phyloP scores from a whole-genome alignment of 2,888 invertebrate species.

The Drosophila pseudotakahashii region DNA sequence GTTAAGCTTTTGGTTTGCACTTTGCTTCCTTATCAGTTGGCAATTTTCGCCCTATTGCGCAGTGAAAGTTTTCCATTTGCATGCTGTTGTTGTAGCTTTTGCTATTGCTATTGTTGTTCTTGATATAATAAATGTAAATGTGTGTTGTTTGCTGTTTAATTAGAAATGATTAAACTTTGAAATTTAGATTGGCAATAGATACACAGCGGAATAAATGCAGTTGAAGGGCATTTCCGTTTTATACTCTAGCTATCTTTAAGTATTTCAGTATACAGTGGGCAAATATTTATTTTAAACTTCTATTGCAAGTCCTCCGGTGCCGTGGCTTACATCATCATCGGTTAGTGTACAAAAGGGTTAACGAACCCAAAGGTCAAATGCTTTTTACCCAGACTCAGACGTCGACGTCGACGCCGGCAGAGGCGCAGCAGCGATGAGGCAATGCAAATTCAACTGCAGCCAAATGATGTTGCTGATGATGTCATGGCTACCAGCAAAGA shows the following conservation, averaged over 20 bases:
- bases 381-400: constrained; percentile 48
- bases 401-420: constrained; percentile 18
- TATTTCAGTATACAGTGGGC: background rate
- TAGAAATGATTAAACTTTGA: constrained; percentile 16
- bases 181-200: background rate
- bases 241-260: background rate
- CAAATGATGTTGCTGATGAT: constrained; percentile 54
- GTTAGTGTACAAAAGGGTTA: constrained; percentile 45
- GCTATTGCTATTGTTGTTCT: constrained; percentile 9
- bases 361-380: constrained; percentile 71
- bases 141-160: constrained; percentile 32
- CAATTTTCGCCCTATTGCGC: constrained; percentile 65
- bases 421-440: constrained; percentile 29
- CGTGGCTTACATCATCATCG: constrained; percentile 58
- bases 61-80: constrained; percentile 70
- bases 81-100: constrained; percentile 8
- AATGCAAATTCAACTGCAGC: constrained; percentile 46
- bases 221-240: constrained; percentile 5
- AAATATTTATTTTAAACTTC: background rate
- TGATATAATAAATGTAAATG: constrained; percentile 32
- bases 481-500: constrained; percentile 56
- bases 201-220: too few relatives aligned
- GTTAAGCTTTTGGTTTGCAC: constrained; percentile 34
- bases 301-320: constrained; percentile 1
- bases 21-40: constrained; percentile 43